Evolutionary conservation across 2,797 vertebrate species (phyloP).

Genomic region (Tauraco hartlaubi): DNA sequence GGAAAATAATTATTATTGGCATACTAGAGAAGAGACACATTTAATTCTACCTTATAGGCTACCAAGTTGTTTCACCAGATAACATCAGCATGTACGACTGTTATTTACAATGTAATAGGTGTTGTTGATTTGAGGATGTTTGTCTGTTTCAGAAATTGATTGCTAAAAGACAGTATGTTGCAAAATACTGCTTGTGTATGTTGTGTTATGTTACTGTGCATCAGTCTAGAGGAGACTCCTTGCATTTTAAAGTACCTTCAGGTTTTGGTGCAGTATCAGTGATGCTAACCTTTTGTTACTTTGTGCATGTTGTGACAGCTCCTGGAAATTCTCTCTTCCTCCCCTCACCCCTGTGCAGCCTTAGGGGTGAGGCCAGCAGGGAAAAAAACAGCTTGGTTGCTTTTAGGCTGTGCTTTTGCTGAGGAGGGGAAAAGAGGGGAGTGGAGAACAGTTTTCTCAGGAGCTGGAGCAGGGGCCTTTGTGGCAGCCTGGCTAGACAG

Average conservation of each 20-base stretch:
- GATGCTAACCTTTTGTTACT: background rate
- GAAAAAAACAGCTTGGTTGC: background rate
- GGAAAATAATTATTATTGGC: constrained; percentile 48
- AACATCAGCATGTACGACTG: background rate
- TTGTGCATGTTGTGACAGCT: background rate
- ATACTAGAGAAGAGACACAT: background rate
- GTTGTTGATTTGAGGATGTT: constrained; percentile 3
- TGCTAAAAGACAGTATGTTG: background rate
- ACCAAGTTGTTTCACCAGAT: background rate
- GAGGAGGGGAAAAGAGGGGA: background rate
- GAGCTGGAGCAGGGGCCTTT: background rate
- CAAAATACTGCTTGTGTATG: background rate
- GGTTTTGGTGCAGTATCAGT: background rate
- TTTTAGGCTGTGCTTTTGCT: background rate
- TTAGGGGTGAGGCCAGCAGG: background rate
- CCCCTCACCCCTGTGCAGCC: background rate
- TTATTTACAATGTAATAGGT: constrained; percentile 17
- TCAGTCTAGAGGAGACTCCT: background rate
- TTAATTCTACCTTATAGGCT: background rate
- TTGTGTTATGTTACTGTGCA: background rate
- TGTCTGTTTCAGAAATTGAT: background rate
- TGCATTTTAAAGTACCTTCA: background rate
- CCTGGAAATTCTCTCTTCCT: background rate
- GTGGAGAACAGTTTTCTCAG: background rate
- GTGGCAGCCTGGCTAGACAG: background rate